Percentiles rank a stretch among this genome's conserved stretches.
Evolutionary conservation across 2,888 invertebrate species (phyloP).

Genomic region (Heliconius hortense): DNA sequence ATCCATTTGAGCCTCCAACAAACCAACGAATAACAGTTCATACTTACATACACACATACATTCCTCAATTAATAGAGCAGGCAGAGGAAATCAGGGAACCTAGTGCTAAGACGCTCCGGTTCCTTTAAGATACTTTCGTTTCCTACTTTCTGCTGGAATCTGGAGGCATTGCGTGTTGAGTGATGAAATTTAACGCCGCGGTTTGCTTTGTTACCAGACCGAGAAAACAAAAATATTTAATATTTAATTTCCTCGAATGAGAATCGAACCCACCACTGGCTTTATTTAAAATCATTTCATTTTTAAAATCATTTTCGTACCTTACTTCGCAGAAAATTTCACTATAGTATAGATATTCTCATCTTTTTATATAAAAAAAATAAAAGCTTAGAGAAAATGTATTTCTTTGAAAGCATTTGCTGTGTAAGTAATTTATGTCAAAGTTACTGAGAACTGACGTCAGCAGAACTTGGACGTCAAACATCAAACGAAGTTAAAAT

Average conservation of each 20-base stretch:
- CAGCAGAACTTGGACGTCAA: not conserved
- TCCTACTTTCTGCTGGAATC: too few relatives aligned
- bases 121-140: too few relatives aligned
- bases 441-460: constrained; percentile 10
- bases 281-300: not conserved
- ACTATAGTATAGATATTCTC: not conserved
- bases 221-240: not conserved
- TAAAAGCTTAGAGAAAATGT: not conserved
- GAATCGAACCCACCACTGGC: not conserved
- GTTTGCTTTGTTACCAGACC: not conserved
- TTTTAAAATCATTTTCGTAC: not conserved
- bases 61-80: too few relatives aligned
- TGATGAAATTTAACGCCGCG: too few relatives aligned
- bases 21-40: too few relatives aligned
- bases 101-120: too few relatives aligned
- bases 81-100: too few relatives aligned
- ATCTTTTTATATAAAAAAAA: not conserved
- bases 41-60: too few relatives aligned
- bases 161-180: too few relatives aligned
- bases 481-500: constrained; percentile 1
- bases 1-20: too few relatives aligned
- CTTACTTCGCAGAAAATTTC: not conserved
- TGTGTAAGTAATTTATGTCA: constrained; percentile 10
- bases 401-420: constrained; percentile 14
- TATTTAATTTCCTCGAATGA: not conserved